These are phyloP conservation scores for Vulpes vulpes DNA, from an alignment of 2,113 vertebrate genomes.

Conservation along the genomic window DNA sequence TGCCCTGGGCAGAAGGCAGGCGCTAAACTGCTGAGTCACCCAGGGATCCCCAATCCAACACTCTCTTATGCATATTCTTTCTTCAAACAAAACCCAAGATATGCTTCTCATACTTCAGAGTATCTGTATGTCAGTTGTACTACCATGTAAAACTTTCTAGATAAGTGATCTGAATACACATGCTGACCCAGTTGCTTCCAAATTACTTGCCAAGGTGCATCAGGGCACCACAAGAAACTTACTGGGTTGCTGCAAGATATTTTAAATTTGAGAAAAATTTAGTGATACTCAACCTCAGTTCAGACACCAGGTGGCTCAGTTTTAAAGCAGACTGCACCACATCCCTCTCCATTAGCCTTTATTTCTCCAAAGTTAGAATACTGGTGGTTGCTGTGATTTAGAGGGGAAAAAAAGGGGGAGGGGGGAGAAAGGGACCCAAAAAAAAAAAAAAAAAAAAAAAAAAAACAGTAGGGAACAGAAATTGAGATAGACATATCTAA, in stretches of 20 bases:
- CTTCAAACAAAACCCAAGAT: neutral
- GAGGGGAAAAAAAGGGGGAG: neutral
- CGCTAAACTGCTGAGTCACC: too few relatives aligned
- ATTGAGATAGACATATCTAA: neutral
- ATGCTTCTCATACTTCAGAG: neutral
- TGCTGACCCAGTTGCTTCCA: neutral
- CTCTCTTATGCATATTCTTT: neutral
- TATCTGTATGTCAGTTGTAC: neutral
- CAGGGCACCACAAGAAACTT: neutral
- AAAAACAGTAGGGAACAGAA: neutral
- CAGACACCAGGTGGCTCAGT: neutral
- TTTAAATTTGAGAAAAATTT: neutral
- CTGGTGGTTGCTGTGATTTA: neutral
- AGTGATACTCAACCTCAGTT: neutral
- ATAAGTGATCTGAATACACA: neutral
- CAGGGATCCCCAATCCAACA: neutral
- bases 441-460: neutral
- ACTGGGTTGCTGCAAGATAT: neutral
- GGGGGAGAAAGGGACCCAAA: neutral
- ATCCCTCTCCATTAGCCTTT: neutral
- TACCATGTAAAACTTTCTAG: neutral
- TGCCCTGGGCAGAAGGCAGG: too few relatives aligned
- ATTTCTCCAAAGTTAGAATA: constrained; percentile 16
- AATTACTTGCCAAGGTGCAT: neutral
- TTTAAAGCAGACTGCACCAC: neutral